phyloP scores from a whole-genome alignment of 1,140 invertebrate genomes.

The Cotesia chilonis region DNA sequence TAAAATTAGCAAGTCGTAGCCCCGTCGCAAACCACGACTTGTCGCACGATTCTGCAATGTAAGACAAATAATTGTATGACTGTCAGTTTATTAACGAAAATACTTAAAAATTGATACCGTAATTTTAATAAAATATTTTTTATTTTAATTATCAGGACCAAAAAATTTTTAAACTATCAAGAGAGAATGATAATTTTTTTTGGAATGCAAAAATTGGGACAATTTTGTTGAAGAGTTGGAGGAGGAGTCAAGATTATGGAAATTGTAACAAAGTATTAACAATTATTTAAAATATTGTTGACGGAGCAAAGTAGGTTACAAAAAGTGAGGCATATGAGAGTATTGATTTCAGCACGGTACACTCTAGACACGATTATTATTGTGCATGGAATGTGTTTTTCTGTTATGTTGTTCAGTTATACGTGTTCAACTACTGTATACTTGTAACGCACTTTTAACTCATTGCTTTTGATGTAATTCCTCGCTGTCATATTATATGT shows the following conservation, averaged over 20 bases:
- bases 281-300: conserved; percentile 43
- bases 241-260: neutral
- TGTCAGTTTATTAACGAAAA: too few species aligned
- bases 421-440: conserved; percentile 29
- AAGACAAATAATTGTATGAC: neutral
- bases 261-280: neutral
- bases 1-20: conserved; percentile 56
- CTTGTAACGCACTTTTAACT: neutral
- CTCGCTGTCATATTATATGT: too few species aligned
- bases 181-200: too few species aligned
- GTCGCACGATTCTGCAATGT: neutral
- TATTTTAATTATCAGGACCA: too few species aligned
- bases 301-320: conserved; percentile 59
- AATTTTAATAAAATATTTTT: too few species aligned
- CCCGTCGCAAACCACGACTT: conserved; percentile 12
- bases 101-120: too few species aligned
- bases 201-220: too few species aligned
- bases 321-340: conserved; percentile 54
- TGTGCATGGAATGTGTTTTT: conserved; percentile 58
- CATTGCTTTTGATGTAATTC: neutral
- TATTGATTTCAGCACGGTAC: conserved; percentile 62
- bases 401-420: conserved; percentile 45
- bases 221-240: too few species aligned
- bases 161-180: too few species aligned
- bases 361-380: conserved; percentile 47